phyloP scores from a whole-genome alignment of 2,797 vertebrate genomes.

The Chanos chanos region DNA sequence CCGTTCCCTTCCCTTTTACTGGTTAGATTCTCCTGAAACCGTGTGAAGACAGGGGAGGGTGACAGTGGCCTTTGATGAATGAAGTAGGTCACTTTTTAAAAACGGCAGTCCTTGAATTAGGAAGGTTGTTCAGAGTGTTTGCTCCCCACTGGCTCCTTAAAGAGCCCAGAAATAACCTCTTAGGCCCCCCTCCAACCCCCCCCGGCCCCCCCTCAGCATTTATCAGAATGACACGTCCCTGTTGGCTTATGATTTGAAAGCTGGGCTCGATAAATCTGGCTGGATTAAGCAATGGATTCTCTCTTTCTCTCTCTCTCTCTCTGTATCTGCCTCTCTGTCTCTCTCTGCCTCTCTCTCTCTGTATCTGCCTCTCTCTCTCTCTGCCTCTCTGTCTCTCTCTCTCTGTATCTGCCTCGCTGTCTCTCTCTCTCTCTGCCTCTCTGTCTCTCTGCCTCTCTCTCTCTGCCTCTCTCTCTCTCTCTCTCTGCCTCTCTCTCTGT shows the following conservation, averaged over 20 bases:
- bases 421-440: no score
- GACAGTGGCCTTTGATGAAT: conserved; percentile 48
- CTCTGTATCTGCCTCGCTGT: conserved; percentile 27
- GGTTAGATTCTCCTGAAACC: background rate
- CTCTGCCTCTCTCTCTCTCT: background rate
- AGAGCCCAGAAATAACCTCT: conserved; percentile 56
- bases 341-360: no score
- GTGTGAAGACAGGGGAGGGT: conserved; percentile 26
- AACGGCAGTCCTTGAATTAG: conserved; percentile 52
- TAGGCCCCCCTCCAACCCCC: no score
- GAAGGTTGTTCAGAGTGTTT: conserved; percentile 48
- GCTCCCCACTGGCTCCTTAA: conserved; percentile 46
- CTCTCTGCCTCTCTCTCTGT: background rate
- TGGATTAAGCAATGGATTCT: conserved; percentile 41
- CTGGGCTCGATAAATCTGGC: conserved; percentile 46
- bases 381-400: conserved; percentile 12
- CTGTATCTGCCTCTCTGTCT: no score
- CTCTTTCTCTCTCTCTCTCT: no score
- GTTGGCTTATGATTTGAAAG: conserved; percentile 45
- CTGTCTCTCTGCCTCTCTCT: conserved; percentile 20
- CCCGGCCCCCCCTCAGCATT: conserved; percentile 36
- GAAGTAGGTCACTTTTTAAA: conserved; percentile 52
- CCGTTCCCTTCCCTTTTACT: background rate
- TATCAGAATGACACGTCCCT: conserved; percentile 49
- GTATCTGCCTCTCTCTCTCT: no score